Evolutionary conservation across 2,113 vertebrate genomes (phyloP), one percentile per base, ranked within the genome.

Genomic region (Lagenorhynchus albirostris): DNA sequence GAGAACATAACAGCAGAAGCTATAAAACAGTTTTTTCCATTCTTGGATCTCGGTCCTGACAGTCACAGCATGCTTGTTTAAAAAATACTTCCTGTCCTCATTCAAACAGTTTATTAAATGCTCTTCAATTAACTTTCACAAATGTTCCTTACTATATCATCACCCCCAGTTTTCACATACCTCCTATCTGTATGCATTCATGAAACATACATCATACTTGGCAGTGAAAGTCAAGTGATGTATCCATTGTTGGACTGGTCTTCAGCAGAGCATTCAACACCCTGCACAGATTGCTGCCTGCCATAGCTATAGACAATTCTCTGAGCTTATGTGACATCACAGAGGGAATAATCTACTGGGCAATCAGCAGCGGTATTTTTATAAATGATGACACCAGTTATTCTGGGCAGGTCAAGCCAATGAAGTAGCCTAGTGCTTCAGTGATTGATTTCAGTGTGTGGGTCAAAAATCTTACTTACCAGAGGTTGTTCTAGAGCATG

Each of bases 1-100:
- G 68, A 89, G 44, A 97, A 38, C 38, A n/a, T 62, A 65, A 91
- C 26, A 76, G 36, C 94, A 76, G 50, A 97, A 97, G 58, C 82
- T 70, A 79, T 50, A 87, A 88, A 98, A 91, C 44, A 36, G 6
- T 74, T 44, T 41, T 44, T 31, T 87, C 91, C 41, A 70, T 95
- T 94, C 73, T 97, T 91, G 94, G 68, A 94, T 82, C 67, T 97
- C 18, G 18, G 12, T 92, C 85, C 55, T 89, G 55, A 95, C 55
- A 89, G 80, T 83, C 62, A 82, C 77, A 92, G 86, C 10, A 70
- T 31, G 23, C 41, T 93, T 89, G 20, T 95, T 94, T 14, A 85
- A 81, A 77, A 23, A 36, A 41, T 67, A 65, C 20, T 73, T 92
- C 60, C 94, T 96, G 55, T 47, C 41, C 7, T 79, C 65, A 21